phyloP scores from a whole-genome alignment of 2,888 invertebrate genomes.

The Litoditis marina region DNA sequence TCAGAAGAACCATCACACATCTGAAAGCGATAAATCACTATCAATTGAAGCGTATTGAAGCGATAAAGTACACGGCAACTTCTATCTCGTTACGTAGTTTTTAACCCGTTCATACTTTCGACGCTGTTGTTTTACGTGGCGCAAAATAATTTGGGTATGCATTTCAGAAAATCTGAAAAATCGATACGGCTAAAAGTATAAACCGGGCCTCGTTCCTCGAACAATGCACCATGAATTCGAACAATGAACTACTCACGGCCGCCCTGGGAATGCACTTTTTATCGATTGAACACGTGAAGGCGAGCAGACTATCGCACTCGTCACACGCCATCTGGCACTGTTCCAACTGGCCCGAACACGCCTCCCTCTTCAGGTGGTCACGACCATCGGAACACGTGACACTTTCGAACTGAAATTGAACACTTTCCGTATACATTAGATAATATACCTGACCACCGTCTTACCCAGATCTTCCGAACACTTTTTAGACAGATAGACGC shows the following conservation, averaged over 20 bases:
- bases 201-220: no score
- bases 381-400: conserved; percentile 24
- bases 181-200: no score
- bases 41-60: no score
- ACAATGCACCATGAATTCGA: neutral
- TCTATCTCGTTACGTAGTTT: no score
- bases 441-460: neutral
- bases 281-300: conserved; percentile 36
- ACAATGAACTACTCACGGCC: neutral
- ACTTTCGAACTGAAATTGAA: conserved; percentile 2
- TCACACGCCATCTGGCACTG: conserved; percentile 27
- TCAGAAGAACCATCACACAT: conserved; percentile 49
- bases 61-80: no score
- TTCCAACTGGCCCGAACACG: conserved; percentile 38
- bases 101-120: no score
- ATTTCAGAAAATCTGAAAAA: no score
- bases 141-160: no score
- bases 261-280: conserved; percentile 34
- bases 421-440: neutral
- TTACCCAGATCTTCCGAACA: no score
- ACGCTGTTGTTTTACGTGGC: no score
- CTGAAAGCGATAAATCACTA: no score
- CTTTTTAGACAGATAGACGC: no score
- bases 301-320: conserved; percentile 35
- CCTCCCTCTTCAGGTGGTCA: conserved; percentile 35